Evolutionary conservation across 1,140 invertebrate genomes (phyloP).

Genomic region (Diachasmimorpha longicaudata): DNA sequence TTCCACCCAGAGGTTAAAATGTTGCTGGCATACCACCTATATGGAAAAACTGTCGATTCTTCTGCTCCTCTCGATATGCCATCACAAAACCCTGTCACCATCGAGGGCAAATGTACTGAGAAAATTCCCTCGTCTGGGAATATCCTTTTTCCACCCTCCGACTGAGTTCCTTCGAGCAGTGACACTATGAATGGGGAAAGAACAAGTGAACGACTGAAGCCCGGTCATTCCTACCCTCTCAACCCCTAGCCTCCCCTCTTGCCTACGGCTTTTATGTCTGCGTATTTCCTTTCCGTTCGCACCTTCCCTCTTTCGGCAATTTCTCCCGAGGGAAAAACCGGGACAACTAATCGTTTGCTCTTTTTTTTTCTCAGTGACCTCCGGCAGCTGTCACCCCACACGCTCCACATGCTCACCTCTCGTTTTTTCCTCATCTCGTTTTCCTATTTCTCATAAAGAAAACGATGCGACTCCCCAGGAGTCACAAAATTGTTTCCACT

Average conservation of each 20-base stretch:
- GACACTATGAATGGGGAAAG: neutral
- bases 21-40: neutral
- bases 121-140: neutral
- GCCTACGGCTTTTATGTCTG: neutral
- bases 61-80: neutral
- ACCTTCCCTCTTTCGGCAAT: neutral
- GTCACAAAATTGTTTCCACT: neutral
- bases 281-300: neutral
- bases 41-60: neutral
- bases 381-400: conserved; percentile 23
- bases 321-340: neutral
- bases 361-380: conserved; percentile 13
- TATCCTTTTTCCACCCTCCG: neutral
- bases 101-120: neutral
- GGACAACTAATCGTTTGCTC: neutral
- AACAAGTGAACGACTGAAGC: neutral
- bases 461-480: neutral
- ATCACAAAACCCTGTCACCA: neutral
- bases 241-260: too few species aligned
- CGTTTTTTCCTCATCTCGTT: neutral
- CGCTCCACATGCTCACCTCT: neutral
- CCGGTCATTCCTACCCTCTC: too few species aligned
- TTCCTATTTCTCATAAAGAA: conserved; percentile 1
- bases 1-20: neutral
- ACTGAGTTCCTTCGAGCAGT: neutral